Evolutionary conservation across 2,113 vertebrate genomes (phyloP).

Genomic region (Chloebia gouldiae): DNA sequence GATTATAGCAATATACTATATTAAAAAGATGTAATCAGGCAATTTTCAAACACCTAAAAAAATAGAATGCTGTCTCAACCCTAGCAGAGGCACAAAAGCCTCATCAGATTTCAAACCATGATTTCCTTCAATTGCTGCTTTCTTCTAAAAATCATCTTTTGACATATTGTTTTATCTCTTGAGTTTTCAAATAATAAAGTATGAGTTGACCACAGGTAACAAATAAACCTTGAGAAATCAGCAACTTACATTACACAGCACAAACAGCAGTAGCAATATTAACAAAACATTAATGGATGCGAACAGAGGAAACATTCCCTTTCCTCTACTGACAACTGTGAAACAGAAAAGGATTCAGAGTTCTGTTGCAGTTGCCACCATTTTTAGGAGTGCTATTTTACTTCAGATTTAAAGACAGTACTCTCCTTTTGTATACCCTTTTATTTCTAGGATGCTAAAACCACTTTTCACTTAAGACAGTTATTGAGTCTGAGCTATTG

Average conservation of each 20-base stretch:
- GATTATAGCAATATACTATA: neutral
- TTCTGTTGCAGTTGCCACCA: neutral
- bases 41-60: neutral
- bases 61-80: neutral
- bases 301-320: neutral
- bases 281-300: neutral
- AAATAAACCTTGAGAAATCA: neutral
- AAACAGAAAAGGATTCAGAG: neutral
- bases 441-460: neutral
- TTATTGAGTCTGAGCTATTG: neutral
- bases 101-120: neutral
- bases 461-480: neutral
- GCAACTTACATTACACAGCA: neutral
- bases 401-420: neutral
- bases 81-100: neutral
- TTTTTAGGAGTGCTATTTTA: neutral
- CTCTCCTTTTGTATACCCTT: neutral
- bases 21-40: neutral
- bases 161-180: neutral
- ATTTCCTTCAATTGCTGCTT: neutral
- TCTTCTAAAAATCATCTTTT: neutral
- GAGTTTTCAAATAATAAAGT: neutral
- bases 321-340: neutral
- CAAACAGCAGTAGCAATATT: neutral
- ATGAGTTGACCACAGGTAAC: rapidly evolving